Base-by-base conservation (phyloP, 1,140 invertebrate species). In the Dermatophagoides farinae region DNA sequence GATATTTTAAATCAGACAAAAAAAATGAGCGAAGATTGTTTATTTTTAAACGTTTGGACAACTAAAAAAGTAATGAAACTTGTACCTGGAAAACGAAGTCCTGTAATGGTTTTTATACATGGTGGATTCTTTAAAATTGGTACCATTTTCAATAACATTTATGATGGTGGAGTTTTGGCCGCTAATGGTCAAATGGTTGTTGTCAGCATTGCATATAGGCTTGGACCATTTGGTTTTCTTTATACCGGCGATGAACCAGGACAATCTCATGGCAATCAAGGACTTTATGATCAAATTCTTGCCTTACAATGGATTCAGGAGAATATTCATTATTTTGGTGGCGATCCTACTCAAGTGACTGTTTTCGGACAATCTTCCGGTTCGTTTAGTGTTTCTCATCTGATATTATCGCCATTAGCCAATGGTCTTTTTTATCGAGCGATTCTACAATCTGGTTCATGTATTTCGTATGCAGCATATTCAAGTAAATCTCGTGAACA, bases 311-410 rank as follows among this genome's bases (percentile, higher is more conserved):
- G 88, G 86, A 82, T 97, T 6, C 81, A 83, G 69, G 84, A 89
- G 68, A 97, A 97, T 73, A 93, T 96, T 62, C 80, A 80, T 57
- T 77, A 79, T 37, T 97, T 97, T 72, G 91, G 91, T 43, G 93
- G 93, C 1, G 91, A 95, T 73, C 84, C 88, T 11, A 78, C 88
- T 65, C 90, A 90, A 68, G 83, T 97, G 20, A 97, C 93, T 0
- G 74, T 97, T 14, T 95, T 97, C 70, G 91, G 91, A 12, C 92
- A 97, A 73, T 92, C 87, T 63, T 89, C 91, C 14, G 92, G 93
- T 9, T 89, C 89, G 0, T 88, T 88, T 12, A 88, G 87, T 43
- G 87, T 97, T 1, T 86, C 85, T n/a, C 76, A 96, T 67, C 90
- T 96, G 74, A 76, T 96, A 50, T 74, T 97, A 8, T 92, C 88